Percentiles rank a stretch among this genome's conserved stretches.
phyloP scores from a whole-genome alignment of 1,140 invertebrate genomes.

The Heliconius hewitsoni region DNA sequence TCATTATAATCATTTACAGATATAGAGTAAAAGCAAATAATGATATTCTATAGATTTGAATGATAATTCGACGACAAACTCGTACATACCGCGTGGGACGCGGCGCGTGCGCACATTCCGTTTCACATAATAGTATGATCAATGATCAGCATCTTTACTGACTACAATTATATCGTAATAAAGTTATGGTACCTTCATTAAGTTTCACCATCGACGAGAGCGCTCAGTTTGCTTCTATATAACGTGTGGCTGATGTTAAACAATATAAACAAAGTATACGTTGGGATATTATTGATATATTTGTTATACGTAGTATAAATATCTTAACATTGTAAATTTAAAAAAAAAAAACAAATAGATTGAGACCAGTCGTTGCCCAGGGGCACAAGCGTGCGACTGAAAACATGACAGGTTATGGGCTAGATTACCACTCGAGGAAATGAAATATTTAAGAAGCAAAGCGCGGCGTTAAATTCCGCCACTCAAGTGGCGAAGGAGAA shows the following conservation, averaged over 20 bases:
- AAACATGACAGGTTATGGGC: too few relatives aligned
- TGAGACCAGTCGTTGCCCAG: too few relatives aligned
- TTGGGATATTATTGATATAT: too few relatives aligned
- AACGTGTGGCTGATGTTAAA: not conserved
- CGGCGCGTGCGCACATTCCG: slow-evolving; percentile 69
- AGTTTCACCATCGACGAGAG: slow-evolving; percentile 29
- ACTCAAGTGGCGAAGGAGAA: too few relatives aligned
- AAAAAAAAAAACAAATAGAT: too few relatives aligned
- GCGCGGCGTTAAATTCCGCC: too few relatives aligned
- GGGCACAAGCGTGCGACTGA: too few relatives aligned
- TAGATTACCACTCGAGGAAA: too few relatives aligned
- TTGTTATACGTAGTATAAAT: too few relatives aligned
- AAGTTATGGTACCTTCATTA: slow-evolving; percentile 22
- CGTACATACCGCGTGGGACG: slow-evolving; percentile 61
- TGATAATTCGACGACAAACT: slow-evolving; percentile 43
- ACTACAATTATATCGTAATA: slow-evolving; percentile 46
- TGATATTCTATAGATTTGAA: slow-evolving; percentile 30
- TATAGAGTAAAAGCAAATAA: slow-evolving; percentile 2
- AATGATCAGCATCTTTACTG: slow-evolving; percentile 44
- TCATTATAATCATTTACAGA: not conserved
- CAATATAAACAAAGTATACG: not conserved
- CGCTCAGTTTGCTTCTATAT: not conserved
- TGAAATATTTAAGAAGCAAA: too few relatives aligned
- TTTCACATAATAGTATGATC: slow-evolving; percentile 65
- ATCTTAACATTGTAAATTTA: too few relatives aligned